Evolutionary conservation across 2,797 vertebrate genomes (phyloP).

Genomic region (Pelochelys cantorii): DNA sequence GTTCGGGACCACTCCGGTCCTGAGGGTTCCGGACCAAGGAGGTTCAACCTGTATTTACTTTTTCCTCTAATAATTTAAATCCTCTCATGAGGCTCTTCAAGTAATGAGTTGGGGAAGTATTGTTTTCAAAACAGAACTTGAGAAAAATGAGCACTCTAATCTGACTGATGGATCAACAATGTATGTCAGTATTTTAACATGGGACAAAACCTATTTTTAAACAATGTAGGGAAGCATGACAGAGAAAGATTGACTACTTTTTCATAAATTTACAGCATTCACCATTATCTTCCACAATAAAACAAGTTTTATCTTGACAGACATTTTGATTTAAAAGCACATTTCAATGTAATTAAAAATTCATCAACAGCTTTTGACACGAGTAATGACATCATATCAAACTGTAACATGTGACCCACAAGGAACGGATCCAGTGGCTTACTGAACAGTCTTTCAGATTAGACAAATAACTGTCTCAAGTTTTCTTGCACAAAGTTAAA

Average conservation of each 20-base stretch:
- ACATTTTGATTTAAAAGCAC: slow-evolving; percentile 48
- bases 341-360: slow-evolving; percentile 4
- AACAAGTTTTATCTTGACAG: not conserved
- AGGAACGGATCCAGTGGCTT: not conserved
- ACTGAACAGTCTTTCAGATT: slow-evolving; percentile 3
- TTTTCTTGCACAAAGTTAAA: slow-evolving; percentile 42
- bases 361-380: not conserved
- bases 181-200: not conserved
- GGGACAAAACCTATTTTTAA: not conserved
- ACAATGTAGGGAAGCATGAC: accelerated
- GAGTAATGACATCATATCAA: not conserved
- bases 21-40: too few species aligned
- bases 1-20: too few species aligned
- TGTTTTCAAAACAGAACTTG: not conserved
- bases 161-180: not conserved
- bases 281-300: not conserved
- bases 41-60: not conserved
- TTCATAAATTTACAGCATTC: accelerated
- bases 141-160: accelerated
- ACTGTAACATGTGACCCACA: not conserved
- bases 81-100: not conserved
- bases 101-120: accelerated
- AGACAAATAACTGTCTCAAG: slow-evolving; percentile 13
- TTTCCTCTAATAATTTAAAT: not conserved
- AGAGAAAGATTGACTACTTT: not conserved